Evolutionary conservation across 2,797 vertebrate species (phyloP), one percentile per base, ranked within the genome.

Genomic region (Notolepis coatsorum): DNA sequence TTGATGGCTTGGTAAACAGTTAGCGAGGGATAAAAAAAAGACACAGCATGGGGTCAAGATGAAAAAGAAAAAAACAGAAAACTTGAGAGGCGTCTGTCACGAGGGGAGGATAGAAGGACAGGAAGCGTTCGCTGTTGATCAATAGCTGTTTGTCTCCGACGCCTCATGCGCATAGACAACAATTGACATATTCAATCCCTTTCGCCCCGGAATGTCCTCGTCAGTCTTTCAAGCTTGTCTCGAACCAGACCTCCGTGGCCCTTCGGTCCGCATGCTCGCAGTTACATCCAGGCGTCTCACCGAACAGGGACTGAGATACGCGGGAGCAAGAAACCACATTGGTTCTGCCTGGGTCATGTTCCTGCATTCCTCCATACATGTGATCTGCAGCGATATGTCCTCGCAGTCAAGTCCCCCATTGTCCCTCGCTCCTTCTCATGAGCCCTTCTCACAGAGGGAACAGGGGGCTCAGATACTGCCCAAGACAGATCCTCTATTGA

Each of bases 401-500:
- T 76, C 46, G 38, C 71, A 55, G 84, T 91, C 84, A 90, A 91
- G 84, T 60, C 63, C 2, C 39, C 71, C 84, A 90, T 91, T 90
- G 87, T 91, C 84, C 72, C 46, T 5, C 38, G 17, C 75, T 75
- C 63, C 74, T 75, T 79, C 56, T 59, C 73, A 68, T 61, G 59
- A 75, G 62, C 75, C 62, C 75, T 73, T 65, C 72, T 75, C 70
- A 69, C 60, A 81, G 84, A 81, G 41, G 37, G 81, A 65, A 65
- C 52, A 65, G 74, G 48, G 51, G 57, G 53, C 72, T 73, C 69
- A 71, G 63, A 79, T 17, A 67, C 75, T 65, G 73, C 79, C 65
- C 65, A 45, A 81, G 76, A 89, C 84, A 87, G 67, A 88, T 84
- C 75, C 75, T 81, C 82, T 71, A 77, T 89, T 89, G 86, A 87